phyloP scores from a whole-genome alignment of 2,797 vertebrate species.

The Malacoctenus gilli region DNA sequence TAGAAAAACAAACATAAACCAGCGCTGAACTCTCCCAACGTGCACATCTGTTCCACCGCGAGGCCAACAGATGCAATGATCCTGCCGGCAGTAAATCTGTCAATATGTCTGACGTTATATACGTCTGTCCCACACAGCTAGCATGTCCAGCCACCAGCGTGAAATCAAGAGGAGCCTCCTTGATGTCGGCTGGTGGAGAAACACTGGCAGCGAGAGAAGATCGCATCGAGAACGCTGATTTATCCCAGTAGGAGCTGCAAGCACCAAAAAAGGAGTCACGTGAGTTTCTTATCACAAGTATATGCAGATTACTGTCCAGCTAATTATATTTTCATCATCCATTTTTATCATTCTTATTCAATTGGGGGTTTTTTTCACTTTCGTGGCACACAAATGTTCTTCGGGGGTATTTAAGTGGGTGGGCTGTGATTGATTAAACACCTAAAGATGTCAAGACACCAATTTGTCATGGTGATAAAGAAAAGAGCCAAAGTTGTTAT shows the following conservation, averaged over 20 bases:
- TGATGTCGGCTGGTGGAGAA: slow-evolving; percentile 34
- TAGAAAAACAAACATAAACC: slow-evolving; percentile 1
- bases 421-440: slow-evolving; percentile 53
- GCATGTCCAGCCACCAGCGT: slow-evolving; percentile 54
- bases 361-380: too few species aligned
- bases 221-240: neutral
- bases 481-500: slow-evolving; percentile 36
- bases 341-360: too few species aligned
- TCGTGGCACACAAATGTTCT: too few species aligned
- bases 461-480: slow-evolving; percentile 57
- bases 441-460: slow-evolving; percentile 54
- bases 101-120: slow-evolving; percentile 54
- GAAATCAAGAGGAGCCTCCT: slow-evolving; percentile 64
- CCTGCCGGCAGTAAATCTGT: slow-evolving; percentile 64
- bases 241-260: neutral
- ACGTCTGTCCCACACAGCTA: slow-evolving; percentile 40
- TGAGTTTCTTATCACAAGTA: too few species aligned
- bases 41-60: slow-evolving; percentile 42
- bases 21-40: slow-evolving; percentile 25
- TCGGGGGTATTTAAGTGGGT: slow-evolving; percentile 30
- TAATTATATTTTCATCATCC: too few species aligned
- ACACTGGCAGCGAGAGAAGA: neutral
- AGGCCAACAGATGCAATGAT: slow-evolving; percentile 43
- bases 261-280: too few species aligned
- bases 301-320: too few species aligned